Evolutionary conservation across 2,888 invertebrate species (phyloP).

Genomic region (Helleia helle): DNA sequence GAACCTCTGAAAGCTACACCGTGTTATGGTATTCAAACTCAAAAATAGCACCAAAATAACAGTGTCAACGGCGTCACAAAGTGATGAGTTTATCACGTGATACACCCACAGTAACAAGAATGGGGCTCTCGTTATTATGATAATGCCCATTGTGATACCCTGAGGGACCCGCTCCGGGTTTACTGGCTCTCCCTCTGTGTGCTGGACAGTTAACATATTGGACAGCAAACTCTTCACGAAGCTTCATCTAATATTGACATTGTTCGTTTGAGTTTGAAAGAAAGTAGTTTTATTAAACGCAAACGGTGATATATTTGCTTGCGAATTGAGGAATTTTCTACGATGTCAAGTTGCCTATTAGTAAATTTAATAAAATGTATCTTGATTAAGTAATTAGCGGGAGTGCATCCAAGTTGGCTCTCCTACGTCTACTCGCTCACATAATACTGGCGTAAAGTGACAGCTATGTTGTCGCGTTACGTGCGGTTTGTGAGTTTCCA

Average conservation of each 20-base stretch:
- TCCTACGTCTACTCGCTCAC: no score
- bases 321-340: no score
- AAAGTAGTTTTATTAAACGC: not conserved
- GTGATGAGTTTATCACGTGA: conserved; percentile 7
- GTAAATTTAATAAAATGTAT: no score
- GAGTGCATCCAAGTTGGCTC: no score
- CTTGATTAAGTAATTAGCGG: no score
- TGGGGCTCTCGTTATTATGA: conserved; percentile 47
- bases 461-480: no score
- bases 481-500: no score
- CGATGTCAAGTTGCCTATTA: no score
- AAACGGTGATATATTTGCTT: no score
- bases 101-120: conserved; percentile 15
- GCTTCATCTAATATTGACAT: conserved; percentile 52
- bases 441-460: no score
- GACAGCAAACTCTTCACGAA: conserved; percentile 37
- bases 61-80: conserved; percentile 2
- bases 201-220: conserved; percentile 53
- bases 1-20: conserved; percentile 2
- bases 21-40: not conserved
- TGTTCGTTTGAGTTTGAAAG: conserved; percentile 25
- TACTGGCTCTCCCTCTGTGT: conserved; percentile 26
- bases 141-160: conserved; percentile 51
- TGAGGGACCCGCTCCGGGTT: conserved; percentile 37
- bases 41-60: conserved; percentile 1